Conservation (phyloP, 2,113 vertebrate genomes). For the Zootoca vivipara region DNA sequence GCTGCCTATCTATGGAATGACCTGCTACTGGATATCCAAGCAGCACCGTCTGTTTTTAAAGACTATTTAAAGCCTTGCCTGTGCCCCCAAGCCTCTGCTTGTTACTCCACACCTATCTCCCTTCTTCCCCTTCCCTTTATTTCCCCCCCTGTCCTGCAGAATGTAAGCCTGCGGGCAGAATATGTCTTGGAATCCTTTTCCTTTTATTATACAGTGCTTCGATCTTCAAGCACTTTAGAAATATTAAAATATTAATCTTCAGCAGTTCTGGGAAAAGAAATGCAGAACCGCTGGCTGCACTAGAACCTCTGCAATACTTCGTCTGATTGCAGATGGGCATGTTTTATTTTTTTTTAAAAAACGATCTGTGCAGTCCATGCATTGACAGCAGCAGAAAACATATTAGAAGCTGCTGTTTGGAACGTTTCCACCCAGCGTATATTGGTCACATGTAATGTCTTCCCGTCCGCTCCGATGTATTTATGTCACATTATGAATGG, state of each 20-base stretch:
- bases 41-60: not conserved
- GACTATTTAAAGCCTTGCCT: not conserved
- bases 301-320: not conserved
- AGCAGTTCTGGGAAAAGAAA: not conserved
- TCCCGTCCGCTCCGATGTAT: conserved; percentile 20
- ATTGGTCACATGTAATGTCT: conserved; percentile 1
- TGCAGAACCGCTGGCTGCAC: not conserved
- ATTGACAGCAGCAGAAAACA: not conserved
- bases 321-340: not conserved
- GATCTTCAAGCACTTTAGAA: not conserved
- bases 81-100: not conserved
- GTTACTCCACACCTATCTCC: not conserved
- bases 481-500: not conserved
- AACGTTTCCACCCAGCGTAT: not conserved
- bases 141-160: not conserved
- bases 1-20: not conserved
- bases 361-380: too few species aligned
- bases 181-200: not conserved
- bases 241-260: not conserved
- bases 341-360: not conserved
- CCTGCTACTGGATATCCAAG: not conserved
- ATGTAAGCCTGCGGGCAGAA: not conserved
- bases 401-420: not conserved
- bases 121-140: not conserved
- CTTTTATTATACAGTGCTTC: not conserved